Conservation (phyloP, 2,888 invertebrate genomes). For the Ypsolopha scabrella region DNA sequence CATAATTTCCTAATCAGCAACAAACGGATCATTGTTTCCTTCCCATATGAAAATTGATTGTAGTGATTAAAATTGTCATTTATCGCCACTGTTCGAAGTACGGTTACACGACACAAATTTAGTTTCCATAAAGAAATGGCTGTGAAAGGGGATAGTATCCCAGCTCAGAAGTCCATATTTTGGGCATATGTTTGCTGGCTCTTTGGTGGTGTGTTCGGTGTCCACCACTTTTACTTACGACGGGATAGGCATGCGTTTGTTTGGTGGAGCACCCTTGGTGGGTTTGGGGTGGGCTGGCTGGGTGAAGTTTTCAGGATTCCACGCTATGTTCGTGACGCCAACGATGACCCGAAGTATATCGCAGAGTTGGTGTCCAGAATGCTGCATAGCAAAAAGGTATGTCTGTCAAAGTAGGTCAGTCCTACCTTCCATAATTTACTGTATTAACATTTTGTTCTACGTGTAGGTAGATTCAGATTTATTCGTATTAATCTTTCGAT, state of each 20-base stretch:
- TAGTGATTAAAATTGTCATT: background rate
- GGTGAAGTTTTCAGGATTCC: conserved; percentile 88
- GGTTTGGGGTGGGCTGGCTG: conserved; percentile 90
- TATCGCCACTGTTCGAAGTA: background rate
- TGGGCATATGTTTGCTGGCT: conserved; percentile 88
- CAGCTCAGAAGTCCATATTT: conserved; percentile 68
- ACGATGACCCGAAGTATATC: conserved; percentile 78
- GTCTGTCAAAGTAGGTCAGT: conserved; percentile 5
- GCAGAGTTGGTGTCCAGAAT: conserved; percentile 74
- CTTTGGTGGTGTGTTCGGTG: conserved; percentile 87
- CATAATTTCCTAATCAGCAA: background rate
- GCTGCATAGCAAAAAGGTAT: conserved; percentile 74
- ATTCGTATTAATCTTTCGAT: too few relatives aligned
- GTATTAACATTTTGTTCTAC: too few relatives aligned
- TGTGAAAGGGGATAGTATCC: conserved; percentile 18
- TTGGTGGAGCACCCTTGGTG: conserved; percentile 89
- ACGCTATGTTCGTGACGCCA: conserved; percentile 85
- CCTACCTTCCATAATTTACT: too few relatives aligned
- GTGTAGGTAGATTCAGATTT: too few relatives aligned
- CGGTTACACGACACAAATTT: background rate
- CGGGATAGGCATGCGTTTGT: conserved; percentile 92
- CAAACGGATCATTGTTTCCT: background rate
- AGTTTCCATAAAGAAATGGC: conserved; percentile 14
- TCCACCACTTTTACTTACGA: conserved; percentile 91
- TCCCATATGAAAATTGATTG: background rate